phyloP scores from a whole-genome alignment of 2,113 vertebrate species.

The Cochlearius cochlearius region DNA sequence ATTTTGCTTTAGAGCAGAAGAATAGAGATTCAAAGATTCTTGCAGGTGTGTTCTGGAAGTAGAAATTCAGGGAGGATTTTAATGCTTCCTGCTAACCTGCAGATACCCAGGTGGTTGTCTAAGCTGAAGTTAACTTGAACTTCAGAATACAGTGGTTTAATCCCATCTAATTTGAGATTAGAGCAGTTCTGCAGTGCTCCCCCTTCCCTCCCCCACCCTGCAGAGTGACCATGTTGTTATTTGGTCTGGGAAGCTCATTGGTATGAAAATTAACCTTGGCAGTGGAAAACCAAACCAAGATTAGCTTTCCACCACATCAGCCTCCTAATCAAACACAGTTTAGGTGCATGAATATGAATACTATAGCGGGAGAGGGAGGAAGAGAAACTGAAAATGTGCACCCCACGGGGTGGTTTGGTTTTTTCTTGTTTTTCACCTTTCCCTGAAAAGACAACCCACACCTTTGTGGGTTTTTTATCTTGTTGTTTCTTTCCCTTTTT shows the following conservation, averaged over 20 bases:
- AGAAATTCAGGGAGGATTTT: background rate
- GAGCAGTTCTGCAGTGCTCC: background rate
- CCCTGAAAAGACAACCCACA: background rate
- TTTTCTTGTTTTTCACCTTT: background rate
- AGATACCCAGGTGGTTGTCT: background rate
- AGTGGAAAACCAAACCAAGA: background rate
- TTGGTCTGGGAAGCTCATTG: background rate
- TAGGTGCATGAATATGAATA: background rate
- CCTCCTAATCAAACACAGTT: background rate
- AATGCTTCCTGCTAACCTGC: background rate
- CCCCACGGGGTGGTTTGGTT: background rate
- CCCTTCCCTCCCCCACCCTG: accelerated
- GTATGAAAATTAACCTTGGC: background rate
- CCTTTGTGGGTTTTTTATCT: background rate
- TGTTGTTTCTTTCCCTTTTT: background rate
- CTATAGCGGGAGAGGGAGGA: background rate
- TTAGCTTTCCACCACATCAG: background rate
- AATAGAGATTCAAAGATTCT: background rate
- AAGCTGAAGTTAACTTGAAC: background rate
- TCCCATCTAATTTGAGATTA: background rate
- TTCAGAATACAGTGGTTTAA: background rate
- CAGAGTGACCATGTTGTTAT: background rate
- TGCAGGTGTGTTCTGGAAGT: background rate
- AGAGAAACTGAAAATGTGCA: background rate
- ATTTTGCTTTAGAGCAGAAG: background rate